Evolutionary conservation across 2,888 invertebrate species (phyloP).

Genomic region (Drosophila villosipedis): DNA sequence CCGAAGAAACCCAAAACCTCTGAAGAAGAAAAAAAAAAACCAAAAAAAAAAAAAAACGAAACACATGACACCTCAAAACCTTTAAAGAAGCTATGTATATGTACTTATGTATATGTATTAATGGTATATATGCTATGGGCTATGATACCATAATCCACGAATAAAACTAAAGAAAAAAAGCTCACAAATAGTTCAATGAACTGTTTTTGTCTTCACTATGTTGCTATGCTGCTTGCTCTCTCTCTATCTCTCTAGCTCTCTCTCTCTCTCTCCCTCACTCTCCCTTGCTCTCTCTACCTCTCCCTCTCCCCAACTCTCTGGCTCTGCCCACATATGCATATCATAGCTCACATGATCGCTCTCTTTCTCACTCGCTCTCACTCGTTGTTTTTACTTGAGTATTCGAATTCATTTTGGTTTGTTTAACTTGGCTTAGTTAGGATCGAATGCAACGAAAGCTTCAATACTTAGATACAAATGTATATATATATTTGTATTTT

Average conservation of each 20-base stretch:
- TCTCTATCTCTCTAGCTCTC: constrained; percentile 12
- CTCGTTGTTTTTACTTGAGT: constrained; percentile 58
- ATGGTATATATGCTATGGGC: constrained; percentile 50
- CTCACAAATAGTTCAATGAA: constrained; percentile 83
- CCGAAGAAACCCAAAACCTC: constrained; percentile 59
- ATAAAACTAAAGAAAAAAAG: constrained; percentile 82
- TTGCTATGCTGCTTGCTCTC: constrained; percentile 68
- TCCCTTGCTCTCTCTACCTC: constrained; percentile 6
- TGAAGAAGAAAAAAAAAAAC: constrained; percentile 1
- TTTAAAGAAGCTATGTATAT: constrained; percentile 64
- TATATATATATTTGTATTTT: constrained; percentile 4
- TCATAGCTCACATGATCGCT: constrained; percentile 26
- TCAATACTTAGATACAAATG: not conserved
- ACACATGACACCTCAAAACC: constrained; percentile 65
- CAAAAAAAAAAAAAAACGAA: not conserved
- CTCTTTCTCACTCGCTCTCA: constrained; percentile 21
- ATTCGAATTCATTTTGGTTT: constrained; percentile 67
- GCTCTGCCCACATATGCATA: constrained; percentile 28
- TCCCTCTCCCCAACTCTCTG: constrained; percentile 26
- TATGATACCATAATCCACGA: constrained; percentile 83
- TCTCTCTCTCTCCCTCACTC: constrained; percentile 22
- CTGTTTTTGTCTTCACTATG: constrained; percentile 74
- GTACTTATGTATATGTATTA: constrained; percentile 45
- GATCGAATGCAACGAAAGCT: constrained; percentile 60
- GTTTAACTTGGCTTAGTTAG: constrained; percentile 48